Evolutionary conservation across 2,888 invertebrate genomes (phyloP).

Genomic region (Volucella bombylans): DNA sequence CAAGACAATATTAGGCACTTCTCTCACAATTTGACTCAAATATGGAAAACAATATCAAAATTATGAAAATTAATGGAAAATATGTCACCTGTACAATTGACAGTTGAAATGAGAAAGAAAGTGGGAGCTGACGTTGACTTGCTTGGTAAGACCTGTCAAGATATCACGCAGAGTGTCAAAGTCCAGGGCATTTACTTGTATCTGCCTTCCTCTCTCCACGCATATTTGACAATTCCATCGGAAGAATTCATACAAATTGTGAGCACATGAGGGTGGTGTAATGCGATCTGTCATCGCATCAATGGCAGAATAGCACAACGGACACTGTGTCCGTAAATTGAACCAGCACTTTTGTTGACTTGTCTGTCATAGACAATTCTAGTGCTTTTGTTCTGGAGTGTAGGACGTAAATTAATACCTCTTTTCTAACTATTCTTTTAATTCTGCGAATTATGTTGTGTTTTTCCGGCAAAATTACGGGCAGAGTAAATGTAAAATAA

Average conservation of each 20-base stretch:
- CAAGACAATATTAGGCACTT: constrained; percentile 19
- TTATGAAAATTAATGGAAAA: constrained; percentile 31
- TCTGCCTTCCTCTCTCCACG: not conserved
- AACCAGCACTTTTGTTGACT: constrained; percentile 12
- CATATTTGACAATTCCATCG: constrained; percentile 44
- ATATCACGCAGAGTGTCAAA: constrained; percentile 38
- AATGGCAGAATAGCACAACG: constrained; percentile 27
- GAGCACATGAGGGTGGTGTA: constrained; percentile 35
- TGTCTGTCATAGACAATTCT: constrained; percentile 20
- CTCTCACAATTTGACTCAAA: constrained; percentile 25
- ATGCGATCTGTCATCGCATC: constrained; percentile 40
- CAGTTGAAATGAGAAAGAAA: constrained; percentile 32
- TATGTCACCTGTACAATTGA: constrained; percentile 48
- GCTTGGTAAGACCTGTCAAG: constrained; percentile 53
- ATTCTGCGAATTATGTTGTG: constrained; percentile 7
- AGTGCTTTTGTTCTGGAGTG: constrained; percentile 12
- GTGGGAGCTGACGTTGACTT: constrained; percentile 4
- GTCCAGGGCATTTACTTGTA: constrained; percentile 42
- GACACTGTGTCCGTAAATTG: not conserved
- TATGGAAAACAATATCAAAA: constrained; percentile 43
- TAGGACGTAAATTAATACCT: constrained; percentile 21
- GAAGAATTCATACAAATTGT: constrained; percentile 18
- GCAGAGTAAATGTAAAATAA: not conserved
- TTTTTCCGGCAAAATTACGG: constrained; percentile 5
- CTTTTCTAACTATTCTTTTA: not conserved